Conservation (phyloP, 1,140 invertebrate species). For the Drosophila persimilis region DNA sequence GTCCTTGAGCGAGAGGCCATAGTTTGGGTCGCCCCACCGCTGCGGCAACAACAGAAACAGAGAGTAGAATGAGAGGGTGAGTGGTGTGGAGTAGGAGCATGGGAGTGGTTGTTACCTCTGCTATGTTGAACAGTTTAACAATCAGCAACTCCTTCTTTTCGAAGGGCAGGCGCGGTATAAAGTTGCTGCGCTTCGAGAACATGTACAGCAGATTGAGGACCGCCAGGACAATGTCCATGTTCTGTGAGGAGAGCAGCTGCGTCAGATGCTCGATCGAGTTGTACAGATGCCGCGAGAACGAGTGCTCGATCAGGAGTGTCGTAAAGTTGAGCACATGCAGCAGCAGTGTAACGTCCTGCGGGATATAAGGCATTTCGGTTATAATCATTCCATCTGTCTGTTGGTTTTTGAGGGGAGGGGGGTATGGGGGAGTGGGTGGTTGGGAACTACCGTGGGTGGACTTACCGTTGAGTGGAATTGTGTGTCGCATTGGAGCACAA, state of each 20-base stretch:
- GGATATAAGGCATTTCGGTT: too few species aligned
- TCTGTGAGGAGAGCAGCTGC: constrained; percentile 91
- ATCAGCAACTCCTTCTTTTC: constrained; percentile 90
- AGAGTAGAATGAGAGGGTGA: too few species aligned
- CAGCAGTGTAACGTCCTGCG: constrained; percentile 89
- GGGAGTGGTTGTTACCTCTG: constrained; percentile 86
- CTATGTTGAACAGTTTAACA: constrained; percentile 90
- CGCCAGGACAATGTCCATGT: constrained; percentile 94
- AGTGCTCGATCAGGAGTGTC: constrained; percentile 94
- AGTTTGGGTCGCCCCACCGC: constrained; percentile 79
- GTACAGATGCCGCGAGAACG: constrained; percentile 94
- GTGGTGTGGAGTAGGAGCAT: too few species aligned
- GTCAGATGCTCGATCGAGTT: constrained; percentile 96
- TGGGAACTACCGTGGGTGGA: constrained; percentile 8
- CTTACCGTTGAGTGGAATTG: constrained; percentile 86
- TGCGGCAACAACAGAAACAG: constrained; percentile 1
- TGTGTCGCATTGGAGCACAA: constrained; percentile 91
- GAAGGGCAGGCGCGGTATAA: constrained; percentile 90
- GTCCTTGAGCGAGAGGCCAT: constrained; percentile 73
- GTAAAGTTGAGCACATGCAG: constrained; percentile 93
- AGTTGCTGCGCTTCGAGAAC: constrained; percentile 96
- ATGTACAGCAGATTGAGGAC: constrained; percentile 95
- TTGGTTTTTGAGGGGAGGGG: background rate
- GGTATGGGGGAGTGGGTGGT: too few species aligned
- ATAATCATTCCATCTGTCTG: background rate